Percentiles rank a stretch among this genome's conserved stretches.
Evolutionary conservation across 2,113 vertebrate species (phyloP).

Genomic region (Percina caprodes): DNA sequence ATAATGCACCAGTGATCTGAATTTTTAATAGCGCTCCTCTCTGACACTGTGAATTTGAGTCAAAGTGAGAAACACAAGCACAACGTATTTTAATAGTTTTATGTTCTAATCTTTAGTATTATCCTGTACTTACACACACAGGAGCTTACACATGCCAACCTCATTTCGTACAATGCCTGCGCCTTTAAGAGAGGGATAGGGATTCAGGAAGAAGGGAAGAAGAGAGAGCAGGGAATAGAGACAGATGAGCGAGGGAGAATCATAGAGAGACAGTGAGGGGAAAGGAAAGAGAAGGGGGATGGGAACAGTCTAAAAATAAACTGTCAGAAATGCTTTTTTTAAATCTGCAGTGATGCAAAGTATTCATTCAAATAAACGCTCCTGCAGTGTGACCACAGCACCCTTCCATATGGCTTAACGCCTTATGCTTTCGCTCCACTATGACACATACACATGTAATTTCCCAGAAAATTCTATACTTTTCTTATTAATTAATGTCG

Average conservation of each 20-base stretch:
- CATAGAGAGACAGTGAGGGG: conserved; percentile 67
- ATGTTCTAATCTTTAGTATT: conserved; percentile 69
- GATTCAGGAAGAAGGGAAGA: conserved; percentile 63
- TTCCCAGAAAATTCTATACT: conserved; percentile 34
- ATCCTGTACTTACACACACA: conserved; percentile 63
- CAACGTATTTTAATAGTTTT: conserved; percentile 69
- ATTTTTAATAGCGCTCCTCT: conserved; percentile 70
- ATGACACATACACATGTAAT: neutral
- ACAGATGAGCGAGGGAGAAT: conserved; percentile 70
- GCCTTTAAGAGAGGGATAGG: conserved; percentile 75
- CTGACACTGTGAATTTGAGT: conserved; percentile 65
- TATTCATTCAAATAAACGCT: conserved; percentile 75
- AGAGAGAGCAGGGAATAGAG: conserved; percentile 66
- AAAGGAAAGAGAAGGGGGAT: conserved; percentile 69
- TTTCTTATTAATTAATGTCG: conserved; percentile 49
- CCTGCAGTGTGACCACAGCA: conserved; percentile 56
- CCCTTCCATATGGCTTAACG: neutral
- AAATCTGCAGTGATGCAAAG: conserved; percentile 80
- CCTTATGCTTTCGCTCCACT: conserved; percentile 4
- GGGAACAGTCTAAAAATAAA: conserved; percentile 84
- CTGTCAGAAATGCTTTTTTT: conserved; percentile 79
- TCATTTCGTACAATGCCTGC: conserved; percentile 67
- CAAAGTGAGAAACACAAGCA: conserved; percentile 61
- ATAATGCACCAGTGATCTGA: conserved; percentile 72
- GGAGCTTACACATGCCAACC: conserved; percentile 63